Base-by-base conservation (phyloP, 2,888 invertebrate genomes). In the Ophion ventricosus region DNA sequence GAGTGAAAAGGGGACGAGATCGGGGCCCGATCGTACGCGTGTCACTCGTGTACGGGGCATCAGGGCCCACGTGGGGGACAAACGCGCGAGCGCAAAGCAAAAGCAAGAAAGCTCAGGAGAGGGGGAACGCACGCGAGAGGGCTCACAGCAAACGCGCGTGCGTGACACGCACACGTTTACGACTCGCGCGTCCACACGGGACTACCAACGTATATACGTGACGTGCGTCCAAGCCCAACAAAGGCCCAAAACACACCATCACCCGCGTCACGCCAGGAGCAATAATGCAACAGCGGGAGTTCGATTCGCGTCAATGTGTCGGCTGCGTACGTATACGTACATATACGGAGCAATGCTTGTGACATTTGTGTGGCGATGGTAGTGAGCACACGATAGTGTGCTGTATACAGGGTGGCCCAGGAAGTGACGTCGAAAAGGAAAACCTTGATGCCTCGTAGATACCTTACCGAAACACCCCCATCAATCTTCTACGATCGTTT, bases 21-120 rank as follows among this genome's bases (percentile, higher is more conserved):
- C 61, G 89, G 81, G 77, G 76, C 84, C 72, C 23, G 35, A 43
- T 76, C 80, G 79, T 78, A 82, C 84, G 83, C 85, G 82, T 79
- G 83, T 79, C 85, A 72, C 77, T 80, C 79, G 79, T 63, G 70
- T 72, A 67, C 78, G 49, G 80, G 59, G 35, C 59, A 59, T 49
- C 43, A 70, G 70, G 35, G 35, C 35, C 73, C 70, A 83, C 59
- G 82, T 69, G 57, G 66, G 77, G 57, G 20, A 10, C 23, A 57
- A 81, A 66, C 69, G 63, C 40, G 35, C 69, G 25, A 66, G 59
- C 59, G 61, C 23, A 11, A 54, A 57, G 61, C 23, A 11, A 61
- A 61, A 74, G 77, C 74, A 72, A 80, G 74, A 63, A 25, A 69
- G 54, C 67, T 63, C 54, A 0, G 35, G 59, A 70, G 64, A 70